A percentile compares a stretch with the other conserved stretches of the same genome.
These are phyloP conservation scores for Lydus trimaculatus DNA, from an alignment of 2,888 invertebrate species.

Conservation along the genomic window DNA sequence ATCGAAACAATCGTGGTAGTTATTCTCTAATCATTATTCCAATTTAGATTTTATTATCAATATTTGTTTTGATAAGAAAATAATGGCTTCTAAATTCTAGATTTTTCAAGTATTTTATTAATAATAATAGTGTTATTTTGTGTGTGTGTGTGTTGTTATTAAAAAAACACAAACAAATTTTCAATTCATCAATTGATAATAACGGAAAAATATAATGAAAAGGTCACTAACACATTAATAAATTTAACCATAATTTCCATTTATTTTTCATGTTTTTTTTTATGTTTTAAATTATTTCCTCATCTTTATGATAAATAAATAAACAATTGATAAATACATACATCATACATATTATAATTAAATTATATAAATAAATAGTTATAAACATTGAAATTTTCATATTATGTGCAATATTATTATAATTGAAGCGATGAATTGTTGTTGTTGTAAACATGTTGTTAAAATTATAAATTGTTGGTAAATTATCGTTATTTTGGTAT, in stretches of 20 bases:
- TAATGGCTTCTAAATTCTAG: background rate
- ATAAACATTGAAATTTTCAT: background rate
- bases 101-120: background rate
- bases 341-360: background rate
- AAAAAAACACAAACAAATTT: background rate
- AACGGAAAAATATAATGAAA: background rate
- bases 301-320: background rate
- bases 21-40: background rate
- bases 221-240: background rate
- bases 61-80: background rate
- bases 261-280: background rate
- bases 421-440: background rate
- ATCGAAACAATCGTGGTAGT: background rate
- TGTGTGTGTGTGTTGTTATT: too few relatives aligned
- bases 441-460: constrained; percentile 1
- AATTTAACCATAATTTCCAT: background rate
- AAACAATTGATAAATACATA: background rate
- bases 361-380: background rate
- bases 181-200: background rate
- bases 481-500: background rate
- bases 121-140: too few relatives aligned
- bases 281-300: background rate
- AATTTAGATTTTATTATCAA: background rate
- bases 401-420: background rate
- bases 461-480: background rate